phyloP scores from a whole-genome alignment of 30 jellyfish, hydroid and myxozoan species.

The Hydractinia symbiolongicarpus region DNA sequence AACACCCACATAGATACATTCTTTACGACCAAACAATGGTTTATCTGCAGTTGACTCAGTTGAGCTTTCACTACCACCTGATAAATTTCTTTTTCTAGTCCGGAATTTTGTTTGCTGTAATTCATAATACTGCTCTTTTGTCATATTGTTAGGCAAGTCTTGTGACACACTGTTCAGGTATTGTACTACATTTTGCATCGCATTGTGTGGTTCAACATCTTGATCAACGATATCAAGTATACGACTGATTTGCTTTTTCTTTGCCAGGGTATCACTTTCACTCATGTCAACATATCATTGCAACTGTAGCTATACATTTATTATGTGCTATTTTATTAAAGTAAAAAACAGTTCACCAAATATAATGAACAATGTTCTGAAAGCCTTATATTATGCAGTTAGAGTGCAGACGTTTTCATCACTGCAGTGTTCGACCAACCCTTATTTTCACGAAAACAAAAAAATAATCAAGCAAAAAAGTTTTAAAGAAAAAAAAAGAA shows the following conservation, averaged over 20 bases:
- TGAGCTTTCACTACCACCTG: not conserved
- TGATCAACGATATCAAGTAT: constrained; percentile 2
- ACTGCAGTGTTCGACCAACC: too few species aligned
- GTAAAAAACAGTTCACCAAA: too few species aligned
- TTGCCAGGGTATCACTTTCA: not conserved
- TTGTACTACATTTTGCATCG: not conserved
- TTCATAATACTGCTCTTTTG: constrained; percentile 6
- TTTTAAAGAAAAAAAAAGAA: too few species aligned
- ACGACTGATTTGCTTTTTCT: constrained; percentile 6
- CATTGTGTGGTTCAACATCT: not conserved
- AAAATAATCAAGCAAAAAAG: too few species aligned
- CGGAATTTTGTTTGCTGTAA: not conserved
- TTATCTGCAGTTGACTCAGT: constrained; percentile 5
- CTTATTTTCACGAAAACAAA: too few species aligned
- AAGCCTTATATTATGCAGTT: too few species aligned
- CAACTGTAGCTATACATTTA: too few species aligned
- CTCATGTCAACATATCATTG: too few species aligned
- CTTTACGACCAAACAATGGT: constrained; percentile 17
- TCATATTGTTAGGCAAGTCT: constrained; percentile 5
- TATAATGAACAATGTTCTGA: too few species aligned
- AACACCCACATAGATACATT: not conserved
- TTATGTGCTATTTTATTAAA: too few species aligned
- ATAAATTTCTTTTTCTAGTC: constrained; percentile 3
- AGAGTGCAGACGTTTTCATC: too few species aligned
- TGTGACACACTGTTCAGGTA: not conserved